Conservation (phyloP, 2,113 vertebrate genomes). For the Rhodinocichla rosea region DNA sequence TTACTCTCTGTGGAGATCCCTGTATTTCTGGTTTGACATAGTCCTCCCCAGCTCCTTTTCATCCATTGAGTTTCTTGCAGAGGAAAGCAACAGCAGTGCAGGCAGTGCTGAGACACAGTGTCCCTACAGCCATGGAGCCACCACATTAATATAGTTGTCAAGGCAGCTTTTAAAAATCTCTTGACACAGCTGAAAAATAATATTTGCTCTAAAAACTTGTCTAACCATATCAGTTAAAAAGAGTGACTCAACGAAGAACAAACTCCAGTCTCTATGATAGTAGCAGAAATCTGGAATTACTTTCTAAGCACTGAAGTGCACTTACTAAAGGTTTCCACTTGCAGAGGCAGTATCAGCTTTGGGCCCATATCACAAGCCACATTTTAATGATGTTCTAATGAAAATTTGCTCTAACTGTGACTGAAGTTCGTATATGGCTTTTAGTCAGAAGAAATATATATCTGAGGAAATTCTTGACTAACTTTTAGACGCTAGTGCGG, state of each 20-base stretch:
- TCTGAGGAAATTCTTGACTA: neutral
- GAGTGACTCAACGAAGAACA: neutral
- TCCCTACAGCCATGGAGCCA: neutral
- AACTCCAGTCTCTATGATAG: neutral
- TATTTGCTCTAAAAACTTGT: conserved; percentile 31
- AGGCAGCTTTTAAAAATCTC: conserved; percentile 13
- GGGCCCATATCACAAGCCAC: neutral
- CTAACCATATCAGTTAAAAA: neutral
- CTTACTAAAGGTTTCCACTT: neutral
- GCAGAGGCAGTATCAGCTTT: neutral
- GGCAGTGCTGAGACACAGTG: neutral
- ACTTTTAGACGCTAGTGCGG: neutral
- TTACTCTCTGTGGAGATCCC: neutral
- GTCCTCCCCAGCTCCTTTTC: neutral
- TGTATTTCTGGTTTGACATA: neutral
- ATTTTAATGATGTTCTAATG: neutral
- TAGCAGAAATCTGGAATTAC: neutral
- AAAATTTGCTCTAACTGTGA: neutral
- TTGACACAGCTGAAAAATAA: neutral
- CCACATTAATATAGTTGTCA: neutral
- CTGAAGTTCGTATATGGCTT: neutral
- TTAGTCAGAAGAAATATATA: conserved; percentile 33
- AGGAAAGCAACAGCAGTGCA: neutral
- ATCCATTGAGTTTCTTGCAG: neutral
- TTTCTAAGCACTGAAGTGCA: neutral